phyloP scores from a whole-genome alignment of 2,113 vertebrate genomes.

The Piaya cayana region DNA sequence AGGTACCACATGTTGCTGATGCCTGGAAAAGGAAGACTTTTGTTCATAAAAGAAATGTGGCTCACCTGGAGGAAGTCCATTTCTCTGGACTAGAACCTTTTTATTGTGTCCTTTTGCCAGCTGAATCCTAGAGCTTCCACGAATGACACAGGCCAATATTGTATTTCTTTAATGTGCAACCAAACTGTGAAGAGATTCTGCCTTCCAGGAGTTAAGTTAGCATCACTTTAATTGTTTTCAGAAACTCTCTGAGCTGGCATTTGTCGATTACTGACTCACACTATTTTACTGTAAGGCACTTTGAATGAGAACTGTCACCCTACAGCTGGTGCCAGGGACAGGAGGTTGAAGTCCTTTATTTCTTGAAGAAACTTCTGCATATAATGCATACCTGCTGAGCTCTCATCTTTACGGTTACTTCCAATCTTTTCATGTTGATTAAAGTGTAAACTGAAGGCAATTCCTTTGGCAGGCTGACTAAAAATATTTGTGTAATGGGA shows the following conservation, averaged over 20 bases:
- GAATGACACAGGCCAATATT: not conserved
- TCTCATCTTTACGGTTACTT: not conserved
- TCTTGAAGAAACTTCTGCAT: not conserved
- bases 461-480: not conserved
- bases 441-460: not conserved
- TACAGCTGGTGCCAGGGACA: not conserved
- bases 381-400: not conserved
- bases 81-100: not conserved
- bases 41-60: accelerated
- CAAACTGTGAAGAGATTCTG: not conserved
- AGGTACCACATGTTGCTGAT: accelerated
- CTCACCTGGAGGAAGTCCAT: not conserved
- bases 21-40: not conserved
- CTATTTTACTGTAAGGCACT: not conserved
- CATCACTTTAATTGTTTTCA: not conserved
- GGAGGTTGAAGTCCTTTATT: not conserved
- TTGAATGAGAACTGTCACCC: not conserved
- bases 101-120: not conserved
- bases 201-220: not conserved
- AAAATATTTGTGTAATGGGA: not conserved
- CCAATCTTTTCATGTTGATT: not conserved
- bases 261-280: not conserved
- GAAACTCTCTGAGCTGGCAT: not conserved
- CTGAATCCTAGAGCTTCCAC: not conserved
- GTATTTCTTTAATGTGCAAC: not conserved